Base-by-base conservation (phyloP, 2,113 vertebrate species). In the Oxyruncus cristatus region DNA sequence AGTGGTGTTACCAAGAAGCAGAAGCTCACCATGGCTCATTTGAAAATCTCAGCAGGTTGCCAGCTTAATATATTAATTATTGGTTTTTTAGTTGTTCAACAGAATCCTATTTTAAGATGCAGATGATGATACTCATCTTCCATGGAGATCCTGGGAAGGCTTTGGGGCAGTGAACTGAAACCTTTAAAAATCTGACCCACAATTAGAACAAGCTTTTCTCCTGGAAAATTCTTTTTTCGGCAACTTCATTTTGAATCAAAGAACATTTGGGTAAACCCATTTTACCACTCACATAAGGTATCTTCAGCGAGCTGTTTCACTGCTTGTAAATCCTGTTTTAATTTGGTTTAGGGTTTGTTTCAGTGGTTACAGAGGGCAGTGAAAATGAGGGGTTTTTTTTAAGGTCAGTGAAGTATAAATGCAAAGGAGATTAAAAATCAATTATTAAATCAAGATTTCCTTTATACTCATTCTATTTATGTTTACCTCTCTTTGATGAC, bases 381-480 rank as follows among this genome's bases (percentile, higher is more conserved):
- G 80, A 89, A 93, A 78, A 93, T 52, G 30, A 92, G 27, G 14
- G 52, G 0, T 46, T 61, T 8, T 66, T 59, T 84, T 65, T 53
- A n/a, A 62, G 19, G n/a, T 90, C 88, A 89, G 21, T 86, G 58
- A 95, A 95, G 68, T 85, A 86, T 83, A 88, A 96, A 83, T 67
- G 39, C 20, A 84, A 93, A 86, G 32, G 46, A 88, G 55, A 86
- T 94, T 93, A 86, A 89, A 74, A 80, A 95, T 90, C 33, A 88
- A n/a, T 73, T 83, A 93, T 83, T 93, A 88, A 94, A 83, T 93
- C 63, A 94, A 74, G 42, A 63, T 74, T 94, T 92, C 35, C 75
- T 86, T 90, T 88, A 63, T 88, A 77, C 15, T 71, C 19, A 63
- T 93, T 88, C 55, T 84, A 4, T 59, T 89, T 41, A 52, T 58